phyloP scores from a whole-genome alignment of 2,113 vertebrate species.

The Empidonax alnorum region DNA sequence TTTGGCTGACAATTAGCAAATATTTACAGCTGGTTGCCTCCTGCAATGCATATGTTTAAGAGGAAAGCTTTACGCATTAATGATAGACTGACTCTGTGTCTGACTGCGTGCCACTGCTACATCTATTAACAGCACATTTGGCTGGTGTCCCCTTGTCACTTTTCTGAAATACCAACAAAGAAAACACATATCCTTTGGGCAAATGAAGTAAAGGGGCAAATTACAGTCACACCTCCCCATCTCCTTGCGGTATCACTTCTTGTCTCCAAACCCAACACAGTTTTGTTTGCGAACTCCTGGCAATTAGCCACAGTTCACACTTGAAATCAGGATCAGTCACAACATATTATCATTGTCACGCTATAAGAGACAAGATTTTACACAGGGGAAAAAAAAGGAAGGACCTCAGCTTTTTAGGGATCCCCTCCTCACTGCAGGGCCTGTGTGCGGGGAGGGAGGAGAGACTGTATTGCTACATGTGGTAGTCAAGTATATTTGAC shows the following conservation, averaged over 20 bases:
- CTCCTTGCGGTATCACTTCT: conserved; percentile 68
- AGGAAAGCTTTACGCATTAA: neutral
- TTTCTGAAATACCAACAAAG: conserved; percentile 56
- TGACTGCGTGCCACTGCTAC: conserved; percentile 4
- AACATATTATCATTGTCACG: conserved; percentile 43
- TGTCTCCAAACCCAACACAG: conserved; percentile 66
- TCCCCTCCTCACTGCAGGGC: neutral
- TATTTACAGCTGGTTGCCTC: neutral
- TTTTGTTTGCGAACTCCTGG: conserved; percentile 35
- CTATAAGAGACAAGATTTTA: neutral
- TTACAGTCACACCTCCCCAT: conserved; percentile 70
- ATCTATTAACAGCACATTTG: conserved; percentile 48
- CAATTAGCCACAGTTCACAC: conserved; percentile 63
- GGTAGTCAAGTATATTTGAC: neutral
- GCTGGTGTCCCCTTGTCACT: conserved; percentile 31
- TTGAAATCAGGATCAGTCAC: conserved; percentile 57
- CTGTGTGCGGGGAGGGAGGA: fast-evolving
- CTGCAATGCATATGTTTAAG: neutral
- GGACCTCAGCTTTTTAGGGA: neutral
- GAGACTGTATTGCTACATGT: neutral
- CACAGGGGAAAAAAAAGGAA: neutral
- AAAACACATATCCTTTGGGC: conserved; percentile 40
- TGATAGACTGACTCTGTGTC: neutral
- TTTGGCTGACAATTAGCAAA: neutral
- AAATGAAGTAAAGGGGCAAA: conserved; percentile 73